Conservation (phyloP, 1,140 invertebrate species). For the Drosophila pachea region DNA sequence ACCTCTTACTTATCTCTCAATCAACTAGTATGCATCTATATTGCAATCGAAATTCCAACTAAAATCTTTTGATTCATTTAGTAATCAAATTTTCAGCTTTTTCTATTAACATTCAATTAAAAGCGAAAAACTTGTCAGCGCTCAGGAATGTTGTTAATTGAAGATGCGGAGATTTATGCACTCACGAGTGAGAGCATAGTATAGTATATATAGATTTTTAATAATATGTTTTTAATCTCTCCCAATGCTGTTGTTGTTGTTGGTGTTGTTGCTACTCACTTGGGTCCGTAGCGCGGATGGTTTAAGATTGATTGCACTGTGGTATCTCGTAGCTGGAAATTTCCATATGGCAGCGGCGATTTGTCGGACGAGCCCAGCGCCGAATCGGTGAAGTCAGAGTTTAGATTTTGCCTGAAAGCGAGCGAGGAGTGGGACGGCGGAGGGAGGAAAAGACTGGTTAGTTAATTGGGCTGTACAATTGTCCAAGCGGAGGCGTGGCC, state of each 20-base stretch:
- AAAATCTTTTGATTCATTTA: not conserved
- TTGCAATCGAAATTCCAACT: too few relatives aligned
- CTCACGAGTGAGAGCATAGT: not conserved
- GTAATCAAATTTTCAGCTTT: not conserved
- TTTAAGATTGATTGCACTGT: constrained; percentile 96
- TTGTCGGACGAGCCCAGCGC: constrained; percentile 94
- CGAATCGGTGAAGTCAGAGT: constrained; percentile 96
- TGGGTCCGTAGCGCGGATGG: constrained; percentile 92
- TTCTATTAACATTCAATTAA: not conserved
- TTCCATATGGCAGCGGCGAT: constrained; percentile 93
- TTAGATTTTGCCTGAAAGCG: constrained; percentile 91
- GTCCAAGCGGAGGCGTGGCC: constrained; percentile 41
- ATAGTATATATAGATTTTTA: constrained; percentile 2
- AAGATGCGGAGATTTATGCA: constrained; percentile 5
- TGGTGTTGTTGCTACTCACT: constrained; percentile 80
- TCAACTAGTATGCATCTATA: too few relatives aligned
- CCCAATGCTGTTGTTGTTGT: constrained; percentile 19
- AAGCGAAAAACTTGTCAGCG: constrained; percentile 15
- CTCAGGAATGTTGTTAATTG: constrained; percentile 36
- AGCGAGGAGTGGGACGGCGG: constrained; percentile 50
- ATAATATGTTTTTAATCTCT: not conserved
- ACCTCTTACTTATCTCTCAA: too few relatives aligned
- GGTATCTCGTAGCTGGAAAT: constrained; percentile 94
- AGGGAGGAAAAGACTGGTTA: constrained; percentile 43
- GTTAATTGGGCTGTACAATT: constrained; percentile 29